phyloP scores from a whole-genome alignment of 2,113 vertebrate species.

The Nicator chloris region DNA sequence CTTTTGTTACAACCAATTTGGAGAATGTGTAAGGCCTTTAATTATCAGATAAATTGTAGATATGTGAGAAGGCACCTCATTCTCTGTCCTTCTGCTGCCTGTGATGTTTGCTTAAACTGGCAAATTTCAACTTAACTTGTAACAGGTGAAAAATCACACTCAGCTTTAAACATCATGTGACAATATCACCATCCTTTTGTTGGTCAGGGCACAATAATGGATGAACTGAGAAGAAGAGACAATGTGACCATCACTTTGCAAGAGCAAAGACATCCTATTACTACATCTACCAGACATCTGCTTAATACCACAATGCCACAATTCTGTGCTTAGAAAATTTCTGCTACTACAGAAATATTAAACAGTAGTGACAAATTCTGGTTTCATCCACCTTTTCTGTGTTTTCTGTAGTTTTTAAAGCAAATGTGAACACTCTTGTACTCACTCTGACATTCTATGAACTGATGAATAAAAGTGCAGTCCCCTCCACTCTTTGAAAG shows the following conservation, averaged over 20 bases:
- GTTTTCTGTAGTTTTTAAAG: conserved; percentile 42
- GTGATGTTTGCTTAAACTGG: neutral
- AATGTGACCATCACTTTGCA: neutral
- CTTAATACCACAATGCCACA: neutral
- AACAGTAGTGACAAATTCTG: neutral
- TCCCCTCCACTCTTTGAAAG: conserved; percentile 95
- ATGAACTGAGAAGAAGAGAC: neutral
- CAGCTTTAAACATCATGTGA: neutral
- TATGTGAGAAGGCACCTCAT: neutral
- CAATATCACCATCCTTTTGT: neutral
- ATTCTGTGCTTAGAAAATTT: neutral
- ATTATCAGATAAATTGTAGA: neutral
- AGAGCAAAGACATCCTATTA: neutral
- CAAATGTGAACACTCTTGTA: conserved; percentile 81
- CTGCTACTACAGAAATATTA: neutral
- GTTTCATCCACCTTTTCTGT: neutral
- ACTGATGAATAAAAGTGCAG: conserved; percentile 93
- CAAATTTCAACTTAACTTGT: neutral
- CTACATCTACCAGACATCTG: neutral
- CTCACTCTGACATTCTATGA: conserved; percentile 97
- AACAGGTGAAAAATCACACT: neutral
- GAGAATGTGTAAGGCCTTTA: neutral
- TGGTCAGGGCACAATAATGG: neutral
- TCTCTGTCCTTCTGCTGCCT: neutral
- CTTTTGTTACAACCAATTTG: neutral